These are phyloP conservation scores for Leuctra nigra DNA, from an alignment of 2,888 invertebrate genomes.

Conservation along the genomic window DNA sequence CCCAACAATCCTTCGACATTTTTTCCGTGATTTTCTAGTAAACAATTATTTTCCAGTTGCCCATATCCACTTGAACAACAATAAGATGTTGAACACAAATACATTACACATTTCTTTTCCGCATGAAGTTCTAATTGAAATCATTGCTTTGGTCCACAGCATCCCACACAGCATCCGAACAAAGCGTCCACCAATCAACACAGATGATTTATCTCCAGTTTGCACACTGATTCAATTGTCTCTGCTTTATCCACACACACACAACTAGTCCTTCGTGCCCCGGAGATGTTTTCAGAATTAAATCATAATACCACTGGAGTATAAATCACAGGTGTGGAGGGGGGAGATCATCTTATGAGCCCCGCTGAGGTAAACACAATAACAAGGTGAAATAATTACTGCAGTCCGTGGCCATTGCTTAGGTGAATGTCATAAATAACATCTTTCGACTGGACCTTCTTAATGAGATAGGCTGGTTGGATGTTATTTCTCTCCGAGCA, in stretches of 20 bases:
- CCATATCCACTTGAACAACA: no score
- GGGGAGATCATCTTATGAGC: not conserved
- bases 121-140: no score
- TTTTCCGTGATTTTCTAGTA: no score
- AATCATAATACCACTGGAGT: not conserved
- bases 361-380: not conserved
- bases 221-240: slow-evolving; percentile 5
- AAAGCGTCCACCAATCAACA: not conserved
- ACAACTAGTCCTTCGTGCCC: not conserved
- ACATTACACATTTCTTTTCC: no score
- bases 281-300: not conserved
- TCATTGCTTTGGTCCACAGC: no score
- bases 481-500: no score
- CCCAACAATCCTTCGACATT: no score
- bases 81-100: no score
- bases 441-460: not conserved
- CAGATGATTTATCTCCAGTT: not conserved
- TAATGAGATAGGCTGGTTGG: not conserved
- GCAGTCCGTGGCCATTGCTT: not conserved
- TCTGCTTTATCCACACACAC: not conserved
- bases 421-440: not conserved
- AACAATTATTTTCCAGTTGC: no score
- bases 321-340: not conserved
- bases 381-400: not conserved
- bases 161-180: not conserved